A percentile compares a stretch with the other conserved stretches of the same genome.
Evolutionary conservation across 2,888 invertebrate genomes (phyloP).

Genomic region (Icerya purchasi): DNA sequence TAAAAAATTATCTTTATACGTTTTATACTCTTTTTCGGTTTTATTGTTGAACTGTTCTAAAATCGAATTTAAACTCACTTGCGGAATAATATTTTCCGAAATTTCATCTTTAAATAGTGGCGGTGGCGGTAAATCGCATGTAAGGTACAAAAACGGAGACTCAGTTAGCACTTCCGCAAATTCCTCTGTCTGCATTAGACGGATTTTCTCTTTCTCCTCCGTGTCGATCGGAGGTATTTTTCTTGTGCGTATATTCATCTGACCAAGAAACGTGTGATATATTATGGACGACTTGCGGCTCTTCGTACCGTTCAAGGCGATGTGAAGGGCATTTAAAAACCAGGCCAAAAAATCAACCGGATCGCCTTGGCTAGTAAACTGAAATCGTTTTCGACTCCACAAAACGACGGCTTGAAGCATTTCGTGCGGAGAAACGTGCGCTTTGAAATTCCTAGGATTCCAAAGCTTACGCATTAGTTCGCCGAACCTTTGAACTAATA

Average conservation of each 20-base stretch:
- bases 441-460: slow-evolving; percentile 97
- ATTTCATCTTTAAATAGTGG: slow-evolving; percentile 95
- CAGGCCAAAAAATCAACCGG: slow-evolving; percentile 94
- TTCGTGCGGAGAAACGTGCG: slow-evolving; percentile 98
- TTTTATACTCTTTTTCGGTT: slow-evolving; percentile 93
- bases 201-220: slow-evolving; percentile 67
- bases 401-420: slow-evolving; percentile 97
- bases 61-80: slow-evolving; percentile 83
- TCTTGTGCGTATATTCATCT: slow-evolving; percentile 71
- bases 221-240: slow-evolving; percentile 84
- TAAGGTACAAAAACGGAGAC: slow-evolving; percentile 85
- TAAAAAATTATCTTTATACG: slow-evolving; percentile 94
- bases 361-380: slow-evolving; percentile 96
- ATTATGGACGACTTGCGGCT: slow-evolving; percentile 74
- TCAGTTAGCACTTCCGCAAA: slow-evolving; percentile 72
- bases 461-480: slow-evolving; percentile 91
- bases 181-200: slow-evolving; percentile 55
- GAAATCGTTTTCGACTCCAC: slow-evolving; percentile 90
- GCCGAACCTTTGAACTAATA: slow-evolving; percentile 79
- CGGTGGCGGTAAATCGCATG: slow-evolving; percentile 91
- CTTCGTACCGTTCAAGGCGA: slow-evolving; percentile 81
- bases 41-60: slow-evolving; percentile 91
- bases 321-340: slow-evolving; percentile 90
- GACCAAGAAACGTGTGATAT: slow-evolving; percentile 80
- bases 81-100: slow-evolving; percentile 96